Conservation (phyloP, 2,797 vertebrate genomes). For the Gobionotothen gibberifrons region DNA sequence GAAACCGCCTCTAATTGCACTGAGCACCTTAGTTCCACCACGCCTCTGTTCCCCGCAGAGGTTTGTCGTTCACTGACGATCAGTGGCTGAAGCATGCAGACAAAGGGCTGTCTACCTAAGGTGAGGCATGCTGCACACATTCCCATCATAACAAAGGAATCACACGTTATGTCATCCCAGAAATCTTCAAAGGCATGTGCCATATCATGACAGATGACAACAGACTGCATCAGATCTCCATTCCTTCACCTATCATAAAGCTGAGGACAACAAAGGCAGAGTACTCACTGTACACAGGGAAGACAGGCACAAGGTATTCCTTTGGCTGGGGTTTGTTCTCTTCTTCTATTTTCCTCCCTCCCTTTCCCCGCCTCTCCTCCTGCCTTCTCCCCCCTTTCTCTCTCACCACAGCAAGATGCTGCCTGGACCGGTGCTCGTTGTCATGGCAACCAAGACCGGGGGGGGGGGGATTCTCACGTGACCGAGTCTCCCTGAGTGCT, state of each 20-base stretch:
- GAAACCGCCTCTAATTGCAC: conserved; percentile 42
- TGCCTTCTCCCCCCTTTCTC: conserved; percentile 46
- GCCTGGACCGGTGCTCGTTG: conserved; percentile 83
- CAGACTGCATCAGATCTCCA: conserved; percentile 14
- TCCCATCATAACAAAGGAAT: conserved; percentile 71
- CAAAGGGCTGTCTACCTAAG: conserved; percentile 61
- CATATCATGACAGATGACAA: conserved; percentile 37
- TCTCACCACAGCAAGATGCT: conserved; percentile 84
- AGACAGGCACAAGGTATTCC: conserved; percentile 58
- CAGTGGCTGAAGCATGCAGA: conserved; percentile 49
- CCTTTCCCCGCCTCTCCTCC: conserved; percentile 49
- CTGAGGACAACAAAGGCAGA: conserved; percentile 30
- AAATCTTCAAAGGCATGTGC: conserved; percentile 67
- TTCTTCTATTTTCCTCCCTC: conserved; percentile 45
- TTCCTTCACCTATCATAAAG: background rate
- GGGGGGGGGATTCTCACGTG: conserved; percentile 71
- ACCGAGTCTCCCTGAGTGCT: conserved; percentile 47
- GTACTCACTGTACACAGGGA: conserved; percentile 72
- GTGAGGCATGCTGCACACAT: conserved; percentile 61
- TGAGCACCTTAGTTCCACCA: conserved; percentile 54
- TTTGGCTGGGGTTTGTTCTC: conserved; percentile 41
- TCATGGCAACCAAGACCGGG: conserved; percentile 80
- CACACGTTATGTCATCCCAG: conserved; percentile 65
- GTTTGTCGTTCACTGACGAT: conserved; percentile 45
- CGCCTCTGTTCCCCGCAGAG: conserved; percentile 43